A percentile compares a stretch with the other conserved stretches of the same genome.
These are phyloP conservation scores for Octodonta nipae DNA, from an alignment of 2,888 invertebrate genomes.

Conservation along the genomic window DNA sequence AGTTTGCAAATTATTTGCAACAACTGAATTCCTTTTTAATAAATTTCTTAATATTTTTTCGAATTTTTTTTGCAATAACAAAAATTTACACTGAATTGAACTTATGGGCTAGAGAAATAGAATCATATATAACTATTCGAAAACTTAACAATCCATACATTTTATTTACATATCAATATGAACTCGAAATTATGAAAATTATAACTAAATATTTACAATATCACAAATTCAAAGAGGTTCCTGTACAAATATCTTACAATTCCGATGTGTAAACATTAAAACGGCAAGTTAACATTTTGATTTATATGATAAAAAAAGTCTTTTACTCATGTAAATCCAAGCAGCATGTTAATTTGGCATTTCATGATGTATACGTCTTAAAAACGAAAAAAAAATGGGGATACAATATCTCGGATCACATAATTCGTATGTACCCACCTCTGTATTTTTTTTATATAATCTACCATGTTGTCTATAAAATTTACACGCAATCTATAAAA, in stretches of 20 bases:
- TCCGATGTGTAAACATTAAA: conserved; percentile 12
- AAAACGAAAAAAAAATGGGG: no score
- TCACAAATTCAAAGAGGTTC: conserved; percentile 31
- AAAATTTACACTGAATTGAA: not conserved
- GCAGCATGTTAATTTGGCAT: no score
- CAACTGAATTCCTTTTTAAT: no score
- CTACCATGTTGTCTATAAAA: conserved; percentile 14
- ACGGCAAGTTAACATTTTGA: no score
- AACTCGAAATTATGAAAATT: conserved; percentile 6
- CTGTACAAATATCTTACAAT: conserved; percentile 31
- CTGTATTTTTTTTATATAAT: conserved; percentile 12
- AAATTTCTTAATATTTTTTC: no score
- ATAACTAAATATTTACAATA: conserved; percentile 29
- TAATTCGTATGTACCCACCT: conserved; percentile 22
- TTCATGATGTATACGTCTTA: no score
- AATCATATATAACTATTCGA: conserved; percentile 16
- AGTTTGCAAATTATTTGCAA: no score
- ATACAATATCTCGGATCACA: no score
- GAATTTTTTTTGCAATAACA: no score
- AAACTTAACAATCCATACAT: conserved; percentile 7
- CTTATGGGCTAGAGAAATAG: conserved; percentile 8
- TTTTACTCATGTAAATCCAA: no score
- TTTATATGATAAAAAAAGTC: no score
- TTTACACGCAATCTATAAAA: conserved; percentile 23
- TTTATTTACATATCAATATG: conserved; percentile 4